Conservation (phyloP, 2,797 vertebrate species). For the Threskiornis aethiopicus region DNA sequence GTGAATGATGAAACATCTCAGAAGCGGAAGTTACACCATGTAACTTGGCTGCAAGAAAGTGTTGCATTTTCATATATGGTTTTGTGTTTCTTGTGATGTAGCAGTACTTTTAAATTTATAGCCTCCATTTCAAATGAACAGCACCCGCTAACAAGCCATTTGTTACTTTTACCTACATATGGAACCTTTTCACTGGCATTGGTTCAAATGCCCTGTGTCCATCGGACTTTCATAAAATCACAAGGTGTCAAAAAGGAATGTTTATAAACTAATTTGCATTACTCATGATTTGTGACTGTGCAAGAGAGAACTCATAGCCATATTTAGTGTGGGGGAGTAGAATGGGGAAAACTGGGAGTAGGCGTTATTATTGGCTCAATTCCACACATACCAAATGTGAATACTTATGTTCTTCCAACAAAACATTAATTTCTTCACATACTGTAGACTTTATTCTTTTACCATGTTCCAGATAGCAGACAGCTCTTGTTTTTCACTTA, state of each 20-base stretch:
- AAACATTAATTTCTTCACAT: constrained; percentile 38
- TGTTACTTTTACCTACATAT: constrained; percentile 13
- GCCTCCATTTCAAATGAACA: constrained; percentile 2
- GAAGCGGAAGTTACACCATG: constrained; percentile 17
- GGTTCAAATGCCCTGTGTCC: neutral
- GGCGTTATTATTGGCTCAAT: constrained; percentile 9
- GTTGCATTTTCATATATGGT: neutral
- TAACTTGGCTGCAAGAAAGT: neutral
- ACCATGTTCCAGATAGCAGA: constrained; percentile 56
- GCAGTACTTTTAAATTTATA: constrained; percentile 25
- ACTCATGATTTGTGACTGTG: constrained; percentile 40
- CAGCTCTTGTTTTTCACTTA: constrained; percentile 63
- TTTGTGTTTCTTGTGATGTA: constrained; percentile 1
- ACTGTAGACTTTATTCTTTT: constrained; percentile 48
- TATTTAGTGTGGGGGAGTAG: neutral
- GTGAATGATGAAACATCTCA: neutral
- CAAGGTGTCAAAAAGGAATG: constrained; percentile 31
- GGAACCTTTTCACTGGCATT: neutral
- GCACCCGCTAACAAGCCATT: constrained; percentile 16
- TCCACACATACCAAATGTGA: constrained; percentile 66
- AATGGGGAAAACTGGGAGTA: neutral
- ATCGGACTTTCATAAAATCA: constrained; percentile 7
- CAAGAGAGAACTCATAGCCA: neutral
- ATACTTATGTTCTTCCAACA: constrained; percentile 48
- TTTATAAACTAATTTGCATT: constrained; percentile 38